phyloP scores from a whole-genome alignment of 2,113 vertebrate genomes.

The Saimiri boliviensis region DNA sequence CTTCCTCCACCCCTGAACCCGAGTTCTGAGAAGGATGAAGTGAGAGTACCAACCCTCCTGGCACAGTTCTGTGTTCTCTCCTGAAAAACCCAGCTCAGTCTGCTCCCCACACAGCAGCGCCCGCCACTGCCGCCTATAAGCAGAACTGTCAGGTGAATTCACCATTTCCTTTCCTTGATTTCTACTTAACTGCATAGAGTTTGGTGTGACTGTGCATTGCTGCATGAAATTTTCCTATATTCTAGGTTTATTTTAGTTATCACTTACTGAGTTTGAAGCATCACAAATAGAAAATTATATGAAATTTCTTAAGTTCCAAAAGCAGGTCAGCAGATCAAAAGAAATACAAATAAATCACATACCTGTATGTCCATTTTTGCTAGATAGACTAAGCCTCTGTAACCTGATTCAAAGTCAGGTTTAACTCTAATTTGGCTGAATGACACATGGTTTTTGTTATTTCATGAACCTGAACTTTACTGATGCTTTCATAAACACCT shows the following conservation, averaged over 20 bases:
- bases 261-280: constrained; percentile 13
- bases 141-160: not conserved
- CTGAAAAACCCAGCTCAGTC: not conserved
- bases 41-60: not conserved
- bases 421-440: not conserved
- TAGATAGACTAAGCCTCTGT: not conserved
- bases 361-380: not conserved
- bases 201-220: not conserved
- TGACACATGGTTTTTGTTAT: not conserved
- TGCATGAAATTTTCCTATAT: constrained; percentile 11
- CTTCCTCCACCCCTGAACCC: not conserved
- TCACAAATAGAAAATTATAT: not conserved
- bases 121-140: not conserved
- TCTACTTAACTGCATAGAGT: not conserved
- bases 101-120: not conserved
- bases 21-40: not conserved
- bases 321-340: not conserved
- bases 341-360: not conserved
- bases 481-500: not conserved
- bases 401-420: constrained; percentile 16
- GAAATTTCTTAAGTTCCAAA: not conserved
- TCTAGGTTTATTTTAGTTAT: not conserved
- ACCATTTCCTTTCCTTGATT: not conserved
- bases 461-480: not conserved
- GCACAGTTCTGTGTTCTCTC: not conserved